Conservation (phyloP, 2,888 invertebrate species). For the Agrotis ipsilon region DNA sequence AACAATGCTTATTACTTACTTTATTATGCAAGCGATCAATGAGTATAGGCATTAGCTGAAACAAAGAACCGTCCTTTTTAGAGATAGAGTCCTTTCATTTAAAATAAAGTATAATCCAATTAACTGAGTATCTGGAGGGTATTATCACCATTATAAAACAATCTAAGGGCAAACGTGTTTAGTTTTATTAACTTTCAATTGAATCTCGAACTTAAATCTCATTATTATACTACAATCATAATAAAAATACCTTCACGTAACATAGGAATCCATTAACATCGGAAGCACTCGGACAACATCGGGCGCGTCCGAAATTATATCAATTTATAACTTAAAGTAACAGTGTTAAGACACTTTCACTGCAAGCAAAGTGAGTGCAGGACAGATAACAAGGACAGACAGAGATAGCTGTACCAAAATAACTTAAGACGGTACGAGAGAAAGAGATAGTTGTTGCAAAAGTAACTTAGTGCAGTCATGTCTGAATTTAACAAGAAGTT, state of each 20-base stretch:
- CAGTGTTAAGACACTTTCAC: constrained; percentile 61
- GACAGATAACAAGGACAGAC: constrained; percentile 35
- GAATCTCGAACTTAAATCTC: background rate
- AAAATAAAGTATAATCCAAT: no score
- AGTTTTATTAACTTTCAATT: background rate
- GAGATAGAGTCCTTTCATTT: no score
- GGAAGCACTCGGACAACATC: constrained; percentile 31
- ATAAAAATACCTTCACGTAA: constrained; percentile 31
- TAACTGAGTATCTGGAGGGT: no score
- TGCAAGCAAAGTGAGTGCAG: constrained; percentile 34
- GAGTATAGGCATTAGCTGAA: no score
- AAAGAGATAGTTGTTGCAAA: constrained; percentile 26
- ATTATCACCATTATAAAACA: background rate
- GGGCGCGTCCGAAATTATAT: constrained; percentile 54
- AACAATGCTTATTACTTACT: no score
- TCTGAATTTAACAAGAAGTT: constrained; percentile 43
- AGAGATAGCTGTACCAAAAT: constrained; percentile 29
- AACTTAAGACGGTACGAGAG: constrained; percentile 3
- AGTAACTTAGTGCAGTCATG: constrained; percentile 36
- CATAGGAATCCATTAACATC: constrained; percentile 11
- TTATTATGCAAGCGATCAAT: no score
- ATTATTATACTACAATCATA: constrained; percentile 15
- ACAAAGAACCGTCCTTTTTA: no score
- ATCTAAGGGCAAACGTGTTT: background rate
- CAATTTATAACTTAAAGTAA: constrained; percentile 49